Percentiles rank a stretch among this genome's conserved stretches.
Conservation (phyloP, 2,888 invertebrate species). For the Bimastos eiseni region DNA sequence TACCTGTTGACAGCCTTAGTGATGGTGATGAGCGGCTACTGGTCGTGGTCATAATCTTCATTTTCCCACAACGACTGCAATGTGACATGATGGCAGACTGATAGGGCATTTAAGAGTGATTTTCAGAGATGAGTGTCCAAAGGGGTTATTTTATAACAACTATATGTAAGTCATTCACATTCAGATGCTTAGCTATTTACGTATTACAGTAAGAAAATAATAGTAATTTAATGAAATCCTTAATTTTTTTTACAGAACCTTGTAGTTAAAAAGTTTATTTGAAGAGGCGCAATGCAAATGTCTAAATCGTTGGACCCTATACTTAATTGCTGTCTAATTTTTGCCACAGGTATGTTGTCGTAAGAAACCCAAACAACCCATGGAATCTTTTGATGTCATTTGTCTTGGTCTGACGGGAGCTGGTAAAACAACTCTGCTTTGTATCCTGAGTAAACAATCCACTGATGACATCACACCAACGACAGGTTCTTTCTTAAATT, state of each 20-base stretch:
- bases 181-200: background rate
- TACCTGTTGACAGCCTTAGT: no score
- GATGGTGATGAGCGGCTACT: no score
- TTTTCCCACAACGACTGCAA: no score
- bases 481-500: conserved; percentile 47
- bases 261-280: background rate
- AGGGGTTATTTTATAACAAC: no score
- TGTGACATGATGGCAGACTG: no score
- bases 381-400: conserved; percentile 52
- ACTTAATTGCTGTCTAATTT: background rate
- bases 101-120: no score
- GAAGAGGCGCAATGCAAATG: no score
- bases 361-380: conserved; percentile 50
- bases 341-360: conserved; percentile 47
- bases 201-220: background rate
- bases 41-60: no score
- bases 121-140: no score
- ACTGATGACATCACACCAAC: conserved; percentile 56
- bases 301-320: background rate
- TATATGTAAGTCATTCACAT: no score
- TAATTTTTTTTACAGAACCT: background rate
- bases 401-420: conserved; percentile 56
- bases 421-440: conserved; percentile 57
- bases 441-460: conserved; percentile 54
- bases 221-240: background rate